Base-by-base conservation (phyloP, 2,797 vertebrate genomes). In the Anas flavirostris region DNA sequence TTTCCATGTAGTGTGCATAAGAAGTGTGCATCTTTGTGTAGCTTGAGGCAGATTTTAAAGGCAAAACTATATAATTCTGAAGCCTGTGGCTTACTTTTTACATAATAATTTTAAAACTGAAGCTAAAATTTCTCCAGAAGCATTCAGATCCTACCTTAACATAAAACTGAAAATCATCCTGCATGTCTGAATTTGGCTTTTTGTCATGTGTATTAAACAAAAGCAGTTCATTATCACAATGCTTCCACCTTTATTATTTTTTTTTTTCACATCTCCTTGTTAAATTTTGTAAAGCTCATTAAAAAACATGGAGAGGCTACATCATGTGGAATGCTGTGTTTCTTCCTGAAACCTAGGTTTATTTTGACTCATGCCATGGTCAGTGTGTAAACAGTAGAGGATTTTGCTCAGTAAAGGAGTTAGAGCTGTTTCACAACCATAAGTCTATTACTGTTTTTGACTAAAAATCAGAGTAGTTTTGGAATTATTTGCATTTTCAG, bases 321-420 rank as follows among this genome's bases (percentile, higher is more conserved):
- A 21, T 78, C 2, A 1, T 86, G 90, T 83, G 86, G 84, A 95
- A 93, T 88, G 89, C 58, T 88, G 50, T 66, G 37, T 88, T 93
- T 81, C 79, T 92, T 68, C 87, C 62, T 90, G 46, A 39, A 88
- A 85, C 82, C 85, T 69, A 33, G 18, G 63, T 94, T 97, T 95
- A 88, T 97, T 96, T 94, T 95, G 91, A 92, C 69, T 94, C 66
- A 82, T 73, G 28, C 66, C 44, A 17, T 2, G 8, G 73, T 69
- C 73, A 44, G 82, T 88, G 82, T 90, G 89, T 94, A 96, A 95
- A 93, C 73, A 93, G 62, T 48, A 25, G 69, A 90, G 70, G 23
- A 37, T 21, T 92, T 92, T 95, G 63, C 77, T 94, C 44, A 81
- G 59, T 53, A 52, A 73, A 82, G 75, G 66, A 35, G 86, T 91